phyloP scores from a whole-genome alignment of 2,113 vertebrate genomes.

The Oreotragus oreotragus region DNA sequence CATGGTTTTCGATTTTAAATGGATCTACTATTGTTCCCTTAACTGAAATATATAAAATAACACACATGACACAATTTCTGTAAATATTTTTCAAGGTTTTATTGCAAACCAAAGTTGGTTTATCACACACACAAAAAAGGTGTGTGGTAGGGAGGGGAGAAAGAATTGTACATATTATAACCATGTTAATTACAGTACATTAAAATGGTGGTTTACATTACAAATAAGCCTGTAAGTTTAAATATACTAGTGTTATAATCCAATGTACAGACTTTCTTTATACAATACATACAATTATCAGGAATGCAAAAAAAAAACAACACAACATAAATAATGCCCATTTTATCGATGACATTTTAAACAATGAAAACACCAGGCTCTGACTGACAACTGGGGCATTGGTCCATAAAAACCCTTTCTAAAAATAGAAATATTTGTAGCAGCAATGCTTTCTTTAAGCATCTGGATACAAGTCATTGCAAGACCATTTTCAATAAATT shows the following conservation, averaged over 20 bases:
- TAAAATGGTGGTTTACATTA: constrained; percentile 89
- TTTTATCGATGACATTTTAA: constrained; percentile 82
- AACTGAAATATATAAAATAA: constrained; percentile 25
- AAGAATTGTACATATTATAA: constrained; percentile 89
- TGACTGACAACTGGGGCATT: constrained; percentile 85
- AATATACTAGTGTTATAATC: constrained; percentile 96
- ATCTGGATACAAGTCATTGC: constrained; percentile 83
- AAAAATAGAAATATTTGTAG: constrained; percentile 89
- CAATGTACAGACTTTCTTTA: constrained; percentile 94
- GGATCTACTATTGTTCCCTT: not conserved
- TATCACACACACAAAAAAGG: constrained; percentile 87
- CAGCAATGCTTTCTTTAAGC: constrained; percentile 90
- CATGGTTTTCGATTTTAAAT: not conserved
- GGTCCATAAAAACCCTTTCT: constrained; percentile 89
- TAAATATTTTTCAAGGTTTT: constrained; percentile 86
- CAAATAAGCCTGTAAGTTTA: constrained; percentile 92
- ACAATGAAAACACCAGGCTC: constrained; percentile 79
- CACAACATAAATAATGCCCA: constrained; percentile 84
- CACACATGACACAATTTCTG: constrained; percentile 34
- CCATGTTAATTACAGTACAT: constrained; percentile 96
- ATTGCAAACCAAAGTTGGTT: constrained; percentile 94
- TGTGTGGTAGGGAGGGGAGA: constrained; percentile 43
- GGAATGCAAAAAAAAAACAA: constrained; percentile 86
- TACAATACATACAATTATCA: constrained; percentile 93
- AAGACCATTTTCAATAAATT: constrained; percentile 83